Evolutionary conservation across 2,113 vertebrate species (phyloP).

Genomic region (Bufo gargarizans): DNA sequence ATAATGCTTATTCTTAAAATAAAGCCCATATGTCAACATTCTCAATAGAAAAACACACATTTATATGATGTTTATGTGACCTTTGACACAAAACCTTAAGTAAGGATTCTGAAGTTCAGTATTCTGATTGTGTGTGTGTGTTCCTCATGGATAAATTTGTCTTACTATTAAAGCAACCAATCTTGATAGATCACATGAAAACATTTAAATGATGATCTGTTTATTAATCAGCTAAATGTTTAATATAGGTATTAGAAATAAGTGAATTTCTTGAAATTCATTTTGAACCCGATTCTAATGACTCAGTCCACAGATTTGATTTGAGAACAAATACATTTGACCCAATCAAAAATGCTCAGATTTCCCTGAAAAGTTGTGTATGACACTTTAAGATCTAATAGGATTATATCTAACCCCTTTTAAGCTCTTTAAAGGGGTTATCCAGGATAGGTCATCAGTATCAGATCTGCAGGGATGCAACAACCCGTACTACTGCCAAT

Average conservation of each 20-base stretch:
- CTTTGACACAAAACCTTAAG: slow-evolving; percentile 24
- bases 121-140: neutral
- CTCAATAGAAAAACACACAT: slow-evolving; percentile 36
- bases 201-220: neutral
- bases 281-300: too few species aligned
- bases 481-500: too few species aligned
- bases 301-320: too few species aligned
- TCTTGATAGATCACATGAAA: neutral
- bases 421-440: too few species aligned
- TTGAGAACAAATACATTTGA: too few species aligned
- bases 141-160: neutral
- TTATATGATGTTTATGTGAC: slow-evolving; percentile 38
- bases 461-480: too few species aligned
- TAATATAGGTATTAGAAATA: neutral
- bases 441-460: too few species aligned
- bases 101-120: neutral
- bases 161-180: neutral
- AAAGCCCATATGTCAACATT: slow-evolving; percentile 36
- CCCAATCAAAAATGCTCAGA: too few species aligned
- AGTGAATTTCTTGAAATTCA: too few species aligned
- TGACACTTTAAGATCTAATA: too few species aligned
- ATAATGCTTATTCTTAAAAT: slow-evolving; percentile 37
- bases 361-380: too few species aligned
- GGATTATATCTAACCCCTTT: too few species aligned
- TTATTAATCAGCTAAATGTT: neutral